Evolutionary conservation across 2,113 vertebrate species (phyloP).

Genomic region (Thomomys bottae): DNA sequence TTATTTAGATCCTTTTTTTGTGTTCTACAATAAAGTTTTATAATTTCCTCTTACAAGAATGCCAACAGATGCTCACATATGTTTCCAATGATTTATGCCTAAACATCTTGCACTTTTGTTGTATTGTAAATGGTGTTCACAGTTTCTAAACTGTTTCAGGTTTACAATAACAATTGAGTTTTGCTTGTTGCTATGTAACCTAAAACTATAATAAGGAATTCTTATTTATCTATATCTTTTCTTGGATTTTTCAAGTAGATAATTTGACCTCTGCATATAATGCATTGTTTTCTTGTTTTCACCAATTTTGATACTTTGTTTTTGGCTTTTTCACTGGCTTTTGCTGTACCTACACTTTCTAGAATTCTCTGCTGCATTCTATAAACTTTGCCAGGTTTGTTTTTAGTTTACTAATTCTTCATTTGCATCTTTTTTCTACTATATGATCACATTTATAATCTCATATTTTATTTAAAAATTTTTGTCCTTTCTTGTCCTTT

Average conservation of each 20-base stretch:
- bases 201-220: neutral
- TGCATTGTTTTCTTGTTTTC: neutral
- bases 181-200: conserved; percentile 32
- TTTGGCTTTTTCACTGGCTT: neutral
- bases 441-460: neutral
- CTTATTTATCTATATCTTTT: neutral
- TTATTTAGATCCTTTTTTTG: conserved; percentile 38
- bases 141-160: conserved; percentile 10
- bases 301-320: neutral
- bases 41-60: conserved; percentile 56
- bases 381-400: neutral
- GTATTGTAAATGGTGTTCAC: conserved; percentile 39
- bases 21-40: conserved; percentile 38
- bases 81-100: conserved; percentile 47
- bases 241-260: conserved; percentile 28
- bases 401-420: conserved; percentile 33
- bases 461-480: conserved; percentile 16
- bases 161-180: conserved; percentile 41
- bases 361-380: neutral
- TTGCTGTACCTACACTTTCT: neutral
- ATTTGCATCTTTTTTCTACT: neutral
- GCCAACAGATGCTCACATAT: neutral
- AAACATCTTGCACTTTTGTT: conserved; percentile 4
- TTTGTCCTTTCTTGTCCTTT: neutral
- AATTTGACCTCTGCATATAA: neutral